Evolutionary conservation across 2,888 invertebrate species (phyloP).

Genomic region (Didymodactylos carnosus): DNA sequence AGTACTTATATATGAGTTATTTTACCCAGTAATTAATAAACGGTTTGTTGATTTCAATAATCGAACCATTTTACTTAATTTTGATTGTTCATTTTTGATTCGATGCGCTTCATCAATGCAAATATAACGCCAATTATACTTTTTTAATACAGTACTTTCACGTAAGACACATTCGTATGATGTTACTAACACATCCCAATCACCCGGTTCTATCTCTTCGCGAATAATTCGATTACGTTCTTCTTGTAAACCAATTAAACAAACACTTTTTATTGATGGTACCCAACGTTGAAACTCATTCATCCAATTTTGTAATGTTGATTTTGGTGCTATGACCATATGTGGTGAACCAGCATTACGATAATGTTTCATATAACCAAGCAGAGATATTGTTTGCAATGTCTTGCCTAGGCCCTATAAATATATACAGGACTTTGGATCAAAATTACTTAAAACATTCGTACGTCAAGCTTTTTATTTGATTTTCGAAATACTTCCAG

Average conservation of each 20-base stretch:
- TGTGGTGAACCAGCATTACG: constrained; percentile 79
- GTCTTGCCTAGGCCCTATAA: constrained; percentile 74
- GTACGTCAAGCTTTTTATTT: too few relatives aligned
- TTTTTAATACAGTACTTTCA: constrained; percentile 85
- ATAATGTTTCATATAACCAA: constrained; percentile 79
- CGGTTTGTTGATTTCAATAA: constrained; percentile 2
- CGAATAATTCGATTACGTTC: constrained; percentile 41
- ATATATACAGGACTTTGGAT: too few relatives aligned
- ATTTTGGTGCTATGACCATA: constrained; percentile 94
- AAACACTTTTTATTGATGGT: constrained; percentile 70
- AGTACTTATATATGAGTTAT: too few relatives aligned
- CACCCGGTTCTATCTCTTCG: constrained; percentile 22
- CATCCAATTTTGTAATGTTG: constrained; percentile 92
- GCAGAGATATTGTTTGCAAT: constrained; percentile 80
- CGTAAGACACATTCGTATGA: constrained; percentile 97
- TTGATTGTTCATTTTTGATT: constrained; percentile 97
- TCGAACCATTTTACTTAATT: constrained; percentile 30
- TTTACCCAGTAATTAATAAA: constrained; percentile 13
- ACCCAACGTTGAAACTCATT: constrained; percentile 95
- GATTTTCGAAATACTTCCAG: too few relatives aligned
- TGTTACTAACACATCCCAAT: constrained; percentile 93
- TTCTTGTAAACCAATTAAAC: constrained; percentile 82
- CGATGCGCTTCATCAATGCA: constrained; percentile 99
- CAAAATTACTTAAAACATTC: too few relatives aligned
- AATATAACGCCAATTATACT: constrained; percentile 94